phyloP scores from a whole-genome alignment of 2,113 vertebrate genomes.

The Tonatia bakeri region DNA sequence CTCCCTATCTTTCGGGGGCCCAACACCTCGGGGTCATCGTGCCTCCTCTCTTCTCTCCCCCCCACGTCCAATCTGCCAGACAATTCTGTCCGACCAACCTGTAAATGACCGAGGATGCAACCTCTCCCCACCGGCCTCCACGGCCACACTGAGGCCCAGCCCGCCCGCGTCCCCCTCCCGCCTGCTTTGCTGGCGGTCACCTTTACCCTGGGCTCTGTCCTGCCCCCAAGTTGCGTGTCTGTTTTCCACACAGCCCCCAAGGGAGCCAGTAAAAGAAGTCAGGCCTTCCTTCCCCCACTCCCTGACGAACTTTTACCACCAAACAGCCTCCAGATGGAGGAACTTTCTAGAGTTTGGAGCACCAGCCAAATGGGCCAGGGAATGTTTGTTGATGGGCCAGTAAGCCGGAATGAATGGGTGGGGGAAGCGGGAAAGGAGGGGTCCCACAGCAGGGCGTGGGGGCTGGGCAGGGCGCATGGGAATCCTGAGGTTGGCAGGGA shows the following conservation, averaged over 20 bases:
- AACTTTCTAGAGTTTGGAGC: background rate
- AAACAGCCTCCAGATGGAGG: background rate
- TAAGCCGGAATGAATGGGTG: background rate
- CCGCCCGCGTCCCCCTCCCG: background rate
- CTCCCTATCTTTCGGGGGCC: background rate
- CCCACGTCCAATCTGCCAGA: background rate
- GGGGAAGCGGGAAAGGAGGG: fast-evolving
- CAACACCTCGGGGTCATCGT: fast-evolving
- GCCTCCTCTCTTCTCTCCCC: background rate
- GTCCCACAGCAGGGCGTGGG: background rate
- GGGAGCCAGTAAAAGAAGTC: background rate
- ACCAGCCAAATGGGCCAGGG: background rate
- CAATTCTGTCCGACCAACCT: background rate
- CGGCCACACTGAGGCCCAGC: background rate
- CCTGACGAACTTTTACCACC: background rate
- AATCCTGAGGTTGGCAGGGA: background rate
- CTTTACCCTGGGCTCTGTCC: background rate
- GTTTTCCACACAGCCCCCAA: background rate
- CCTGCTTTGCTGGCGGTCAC: background rate
- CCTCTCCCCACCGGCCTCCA: background rate
- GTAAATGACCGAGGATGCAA: background rate
- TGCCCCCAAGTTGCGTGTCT: background rate
- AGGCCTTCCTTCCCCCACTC: background rate
- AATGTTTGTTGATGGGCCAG: background rate
- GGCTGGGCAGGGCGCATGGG: background rate